phyloP scores from a whole-genome alignment of 2,888 invertebrate genomes.

The Campaea margaritaria region DNA sequence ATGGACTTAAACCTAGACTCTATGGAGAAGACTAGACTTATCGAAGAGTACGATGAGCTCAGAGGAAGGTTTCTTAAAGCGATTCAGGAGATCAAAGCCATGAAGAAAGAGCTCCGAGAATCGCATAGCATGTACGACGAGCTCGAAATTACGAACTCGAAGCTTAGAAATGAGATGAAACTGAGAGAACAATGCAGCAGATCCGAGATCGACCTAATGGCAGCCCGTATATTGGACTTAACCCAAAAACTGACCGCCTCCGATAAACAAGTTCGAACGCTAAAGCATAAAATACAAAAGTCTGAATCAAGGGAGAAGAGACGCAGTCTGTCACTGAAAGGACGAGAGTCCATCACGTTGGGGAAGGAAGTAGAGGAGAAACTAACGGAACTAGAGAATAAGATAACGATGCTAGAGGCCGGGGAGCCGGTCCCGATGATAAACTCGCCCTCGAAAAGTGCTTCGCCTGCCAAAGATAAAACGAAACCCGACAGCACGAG shows the following conservation, averaged over 20 bases:
- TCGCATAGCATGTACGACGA: conserved; percentile 92
- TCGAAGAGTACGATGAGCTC: conserved; percentile 92
- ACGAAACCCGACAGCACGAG: conserved; percentile 75
- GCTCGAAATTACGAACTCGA: conserved; percentile 91
- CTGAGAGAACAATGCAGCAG: conserved; percentile 87
- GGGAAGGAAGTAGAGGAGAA: conserved; percentile 95
- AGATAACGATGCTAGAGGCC: conserved; percentile 88
- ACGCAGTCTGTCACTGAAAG: conserved; percentile 92
- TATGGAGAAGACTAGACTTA: conserved; percentile 90
- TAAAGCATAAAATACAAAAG: conserved; percentile 92
- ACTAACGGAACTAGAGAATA: conserved; percentile 91
- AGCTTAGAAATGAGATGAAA: conserved; percentile 89
- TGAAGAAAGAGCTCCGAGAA: conserved; percentile 92
- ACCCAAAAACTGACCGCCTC: conserved; percentile 92
- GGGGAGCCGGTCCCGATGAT: conserved; percentile 75
- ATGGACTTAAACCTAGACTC: conserved; percentile 90
- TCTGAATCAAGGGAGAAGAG: conserved; percentile 91
- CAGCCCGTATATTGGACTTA: conserved; percentile 92
- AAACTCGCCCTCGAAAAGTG: conserved; percentile 81
- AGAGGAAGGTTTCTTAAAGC: conserved; percentile 92
- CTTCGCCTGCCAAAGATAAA: conserved; percentile 84
- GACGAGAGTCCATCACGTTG: conserved; percentile 91
- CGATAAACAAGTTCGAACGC: conserved; percentile 91
- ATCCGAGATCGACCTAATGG: conserved; percentile 92
- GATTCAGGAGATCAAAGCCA: conserved; percentile 92